These are phyloP conservation scores for Phaedon cochleariae DNA, from an alignment of 2,888 invertebrate species.

Conservation along the genomic window DNA sequence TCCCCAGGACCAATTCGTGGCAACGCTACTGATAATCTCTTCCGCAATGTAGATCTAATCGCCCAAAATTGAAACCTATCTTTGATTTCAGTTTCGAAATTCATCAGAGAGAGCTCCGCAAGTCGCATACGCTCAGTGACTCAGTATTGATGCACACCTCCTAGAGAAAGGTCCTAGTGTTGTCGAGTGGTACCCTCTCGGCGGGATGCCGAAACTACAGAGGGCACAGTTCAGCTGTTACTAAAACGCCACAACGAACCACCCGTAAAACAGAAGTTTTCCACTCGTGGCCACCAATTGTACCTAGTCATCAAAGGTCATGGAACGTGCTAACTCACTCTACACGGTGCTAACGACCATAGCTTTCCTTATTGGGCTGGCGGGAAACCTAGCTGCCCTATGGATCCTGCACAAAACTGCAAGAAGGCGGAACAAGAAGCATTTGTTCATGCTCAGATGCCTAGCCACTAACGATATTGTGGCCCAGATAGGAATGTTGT, in stretches of 20 bases:
- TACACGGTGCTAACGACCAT: constrained; percentile 34
- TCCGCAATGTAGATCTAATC: not conserved
- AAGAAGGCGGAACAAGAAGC: constrained; percentile 79
- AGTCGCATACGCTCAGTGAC: constrained; percentile 12
- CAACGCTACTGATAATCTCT: not conserved
- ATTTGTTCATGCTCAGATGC: constrained; percentile 80
- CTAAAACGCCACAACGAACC: constrained; percentile 13
- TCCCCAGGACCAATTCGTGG: not conserved
- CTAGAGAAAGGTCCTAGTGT: constrained; percentile 13
- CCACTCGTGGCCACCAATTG: not conserved
- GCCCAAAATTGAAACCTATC: constrained; percentile 19
- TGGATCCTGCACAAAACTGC: constrained; percentile 76
- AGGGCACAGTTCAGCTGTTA: constrained; percentile 30
- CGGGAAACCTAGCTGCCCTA: constrained; percentile 81
- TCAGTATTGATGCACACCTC: constrained; percentile 24
- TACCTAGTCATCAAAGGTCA: constrained; percentile 7
- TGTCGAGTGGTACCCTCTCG: constrained; percentile 14
- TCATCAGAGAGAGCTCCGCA: constrained; percentile 19
- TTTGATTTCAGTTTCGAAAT: constrained; percentile 25
- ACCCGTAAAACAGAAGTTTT: not conserved
- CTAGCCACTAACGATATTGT: constrained; percentile 82
- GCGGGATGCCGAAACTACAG: constrained; percentile 21
- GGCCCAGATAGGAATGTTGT: constrained; percentile 81
- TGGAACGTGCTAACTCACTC: constrained; percentile 18
- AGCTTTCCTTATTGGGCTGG: constrained; percentile 71